These are phyloP conservation scores for Heliconius nattereri DNA, from an alignment of 1,140 invertebrate species.

Conservation along the genomic window DNA sequence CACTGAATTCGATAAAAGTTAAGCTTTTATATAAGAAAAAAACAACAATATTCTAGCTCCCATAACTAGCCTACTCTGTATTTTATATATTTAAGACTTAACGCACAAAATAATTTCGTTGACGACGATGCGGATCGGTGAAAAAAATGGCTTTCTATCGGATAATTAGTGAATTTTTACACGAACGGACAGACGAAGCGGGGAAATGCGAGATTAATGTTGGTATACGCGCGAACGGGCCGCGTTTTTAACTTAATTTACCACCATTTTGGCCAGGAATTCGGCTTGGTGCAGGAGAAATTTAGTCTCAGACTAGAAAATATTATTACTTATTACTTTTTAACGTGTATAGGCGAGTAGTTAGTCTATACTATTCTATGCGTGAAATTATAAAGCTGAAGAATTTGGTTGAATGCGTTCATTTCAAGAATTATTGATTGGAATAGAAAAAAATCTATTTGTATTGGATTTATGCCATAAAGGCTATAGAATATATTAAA, in stretches of 20 bases:
- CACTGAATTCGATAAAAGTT: too few relatives aligned
- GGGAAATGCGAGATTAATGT: conserved; percentile 61
- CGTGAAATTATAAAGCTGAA: too few relatives aligned
- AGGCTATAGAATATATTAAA: too few relatives aligned
- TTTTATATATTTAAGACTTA: conserved; percentile 28
- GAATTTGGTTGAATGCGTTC: too few relatives aligned
- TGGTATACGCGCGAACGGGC: conserved; percentile 41
- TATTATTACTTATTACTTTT: neutral
- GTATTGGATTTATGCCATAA: too few relatives aligned
- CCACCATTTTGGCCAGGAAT: conserved; percentile 39
- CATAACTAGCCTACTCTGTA: neutral
- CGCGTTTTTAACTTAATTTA: conserved; percentile 49
- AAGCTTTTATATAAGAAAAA: neutral
- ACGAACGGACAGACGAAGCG: conserved; percentile 58
- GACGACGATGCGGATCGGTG: conserved; percentile 51
- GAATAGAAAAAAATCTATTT: too few relatives aligned
- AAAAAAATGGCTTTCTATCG: conserved; percentile 69
- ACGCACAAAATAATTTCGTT: conserved; percentile 62
- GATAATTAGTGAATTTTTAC: conserved; percentile 75
- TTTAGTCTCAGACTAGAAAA: neutral
- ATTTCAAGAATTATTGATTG: too few relatives aligned
- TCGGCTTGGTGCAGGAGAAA: conserved; percentile 29
- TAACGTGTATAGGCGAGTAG: neutral
- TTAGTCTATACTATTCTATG: too few relatives aligned
- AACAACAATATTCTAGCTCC: neutral